Conservation (phyloP, 2,113 vertebrate species). For the Empidonax alnorum region DNA sequence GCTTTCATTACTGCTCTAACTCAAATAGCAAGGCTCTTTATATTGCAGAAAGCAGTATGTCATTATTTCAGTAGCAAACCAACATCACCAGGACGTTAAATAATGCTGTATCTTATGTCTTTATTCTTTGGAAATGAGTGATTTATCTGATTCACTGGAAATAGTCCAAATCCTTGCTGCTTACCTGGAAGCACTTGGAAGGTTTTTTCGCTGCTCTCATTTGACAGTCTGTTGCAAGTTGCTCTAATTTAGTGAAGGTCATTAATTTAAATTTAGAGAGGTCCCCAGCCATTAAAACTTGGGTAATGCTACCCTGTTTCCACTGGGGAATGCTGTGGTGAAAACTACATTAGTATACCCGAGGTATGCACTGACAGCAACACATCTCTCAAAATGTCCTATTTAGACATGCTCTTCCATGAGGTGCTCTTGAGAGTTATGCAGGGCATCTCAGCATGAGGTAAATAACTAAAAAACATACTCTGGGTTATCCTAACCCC, state of each 20-base stretch:
- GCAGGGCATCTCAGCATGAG: neutral
- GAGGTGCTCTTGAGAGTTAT: neutral
- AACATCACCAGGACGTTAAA: neutral
- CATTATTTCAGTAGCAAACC: neutral
- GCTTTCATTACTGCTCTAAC: neutral
- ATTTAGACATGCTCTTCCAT: neutral
- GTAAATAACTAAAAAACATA: neutral
- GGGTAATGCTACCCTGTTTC: neutral
- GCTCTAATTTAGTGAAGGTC: constrained; percentile 28
- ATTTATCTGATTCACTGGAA: neutral
- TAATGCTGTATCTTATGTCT: neutral
- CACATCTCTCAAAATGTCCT: rapidly evolving
- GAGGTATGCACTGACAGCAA: neutral
- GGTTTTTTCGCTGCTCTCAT: neutral
- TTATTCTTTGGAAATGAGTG: neutral
- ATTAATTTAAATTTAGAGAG: constrained; percentile 2
- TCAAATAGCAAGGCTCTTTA: neutral
- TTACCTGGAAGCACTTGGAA: neutral
- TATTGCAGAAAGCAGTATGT: neutral
- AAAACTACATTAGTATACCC: neutral
- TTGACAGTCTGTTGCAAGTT: neutral
- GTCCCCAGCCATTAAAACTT: neutral
- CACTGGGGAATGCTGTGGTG: neutral
- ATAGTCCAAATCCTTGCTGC: neutral
- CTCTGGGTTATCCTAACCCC: neutral